A percentile compares a stretch with the other conserved stretches of the same genome.
Evolutionary conservation across 2,113 vertebrate species (phyloP).

Genomic region (Rhodinocichla rosea): DNA sequence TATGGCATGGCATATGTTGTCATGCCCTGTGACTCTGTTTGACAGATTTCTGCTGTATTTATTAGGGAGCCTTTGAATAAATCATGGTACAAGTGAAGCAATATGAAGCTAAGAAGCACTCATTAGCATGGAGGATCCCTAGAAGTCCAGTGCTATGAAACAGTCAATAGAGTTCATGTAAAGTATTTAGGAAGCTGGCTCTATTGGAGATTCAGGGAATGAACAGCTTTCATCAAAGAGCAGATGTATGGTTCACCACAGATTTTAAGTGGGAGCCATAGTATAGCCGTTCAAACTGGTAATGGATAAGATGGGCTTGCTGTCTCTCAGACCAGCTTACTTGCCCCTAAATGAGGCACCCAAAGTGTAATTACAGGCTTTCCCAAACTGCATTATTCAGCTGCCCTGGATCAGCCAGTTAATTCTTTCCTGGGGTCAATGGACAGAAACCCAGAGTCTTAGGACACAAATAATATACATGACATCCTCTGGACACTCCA

Average conservation of each 20-base stretch:
- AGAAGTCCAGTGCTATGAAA: background rate
- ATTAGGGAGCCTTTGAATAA: background rate
- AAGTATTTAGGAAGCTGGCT: background rate
- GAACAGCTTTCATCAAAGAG: background rate
- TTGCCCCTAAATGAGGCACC: background rate
- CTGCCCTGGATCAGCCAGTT: background rate
- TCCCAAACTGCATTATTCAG: background rate
- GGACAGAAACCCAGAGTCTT: fast-evolving
- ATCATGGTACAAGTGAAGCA: background rate
- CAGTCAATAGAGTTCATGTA: background rate
- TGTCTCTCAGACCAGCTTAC: background rate
- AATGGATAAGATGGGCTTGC: background rate
- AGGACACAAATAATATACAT: background rate
- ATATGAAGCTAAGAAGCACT: background rate
- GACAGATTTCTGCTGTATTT: background rate
- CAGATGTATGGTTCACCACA: background rate
- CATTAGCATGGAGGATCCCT: background rate
- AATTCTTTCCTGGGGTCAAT: background rate
- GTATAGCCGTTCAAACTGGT: background rate
- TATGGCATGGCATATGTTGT: background rate
- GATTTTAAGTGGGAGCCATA: background rate
- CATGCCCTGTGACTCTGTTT: background rate
- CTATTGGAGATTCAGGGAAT: background rate
- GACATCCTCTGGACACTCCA: fast-evolving
- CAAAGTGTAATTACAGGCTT: background rate